A percentile compares a stretch with the other conserved stretches of the same genome.
phyloP scores from a whole-genome alignment of 2,113 vertebrate genomes.

The Phycodurus eques region DNA sequence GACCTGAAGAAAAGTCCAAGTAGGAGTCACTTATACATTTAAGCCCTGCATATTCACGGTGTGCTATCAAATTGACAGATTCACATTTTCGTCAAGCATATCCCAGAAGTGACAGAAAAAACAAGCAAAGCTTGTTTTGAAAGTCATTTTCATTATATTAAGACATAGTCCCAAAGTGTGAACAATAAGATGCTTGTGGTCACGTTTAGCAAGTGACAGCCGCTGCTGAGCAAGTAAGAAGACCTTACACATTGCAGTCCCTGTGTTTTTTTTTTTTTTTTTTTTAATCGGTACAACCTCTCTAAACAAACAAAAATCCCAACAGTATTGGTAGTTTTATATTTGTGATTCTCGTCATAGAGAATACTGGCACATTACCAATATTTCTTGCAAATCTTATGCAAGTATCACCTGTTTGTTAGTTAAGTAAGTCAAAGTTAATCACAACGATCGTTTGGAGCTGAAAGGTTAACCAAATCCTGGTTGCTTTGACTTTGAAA shows the following conservation, averaged over 20 bases:
- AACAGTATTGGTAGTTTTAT: background rate
- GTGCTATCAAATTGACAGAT: too few relatives aligned
- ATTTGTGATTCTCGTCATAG: background rate
- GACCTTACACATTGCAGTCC: too few relatives aligned
- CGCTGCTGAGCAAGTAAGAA: too few relatives aligned
- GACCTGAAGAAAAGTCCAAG: constrained; percentile 35
- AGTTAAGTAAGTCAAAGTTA: background rate
- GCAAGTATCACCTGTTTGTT: background rate
- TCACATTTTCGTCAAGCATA: too few relatives aligned
- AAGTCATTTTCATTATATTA: background rate
- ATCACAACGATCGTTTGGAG: background rate
- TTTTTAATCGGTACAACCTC: too few relatives aligned
- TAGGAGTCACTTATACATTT: background rate
- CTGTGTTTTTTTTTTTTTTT: too few relatives aligned
- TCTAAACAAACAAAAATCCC: too few relatives aligned
- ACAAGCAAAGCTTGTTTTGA: background rate
- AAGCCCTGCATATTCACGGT: background rate
- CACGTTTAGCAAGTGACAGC: background rate
- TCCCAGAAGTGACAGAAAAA: background rate
- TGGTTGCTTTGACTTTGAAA: background rate
- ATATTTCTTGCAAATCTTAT: background rate
- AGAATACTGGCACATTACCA: background rate
- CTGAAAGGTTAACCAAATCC: background rate
- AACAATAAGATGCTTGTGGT: background rate
- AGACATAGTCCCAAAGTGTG: background rate